A percentile compares a stretch with the other conserved stretches of the same genome.
These are phyloP conservation scores for Nanorana parkeri DNA, from an alignment of 2,113 vertebrate genomes.

Conservation along the genomic window DNA sequence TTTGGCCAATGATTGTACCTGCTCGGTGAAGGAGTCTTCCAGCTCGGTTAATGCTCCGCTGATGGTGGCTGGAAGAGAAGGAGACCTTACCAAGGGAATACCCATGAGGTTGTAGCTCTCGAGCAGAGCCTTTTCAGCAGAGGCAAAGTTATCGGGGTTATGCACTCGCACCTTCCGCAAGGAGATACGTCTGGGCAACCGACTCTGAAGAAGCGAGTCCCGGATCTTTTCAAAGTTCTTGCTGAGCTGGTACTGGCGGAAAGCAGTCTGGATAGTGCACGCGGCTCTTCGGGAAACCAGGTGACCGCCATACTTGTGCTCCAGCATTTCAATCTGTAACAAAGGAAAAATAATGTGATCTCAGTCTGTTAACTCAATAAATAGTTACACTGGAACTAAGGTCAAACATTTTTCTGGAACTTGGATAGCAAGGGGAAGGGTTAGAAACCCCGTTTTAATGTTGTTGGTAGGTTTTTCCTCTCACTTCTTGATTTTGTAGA, in stretches of 20 bases:
- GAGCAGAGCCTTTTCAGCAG: constrained; percentile 87
- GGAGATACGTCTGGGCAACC: constrained; percentile 92
- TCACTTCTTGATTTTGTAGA: too few species aligned
- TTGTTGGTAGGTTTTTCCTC: too few species aligned
- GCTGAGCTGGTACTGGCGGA: constrained; percentile 98
- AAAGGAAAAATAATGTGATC: constrained; percentile 21
- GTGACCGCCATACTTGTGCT: constrained; percentile 97
- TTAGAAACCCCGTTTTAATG: too few species aligned
- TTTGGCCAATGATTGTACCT: constrained; percentile 95
- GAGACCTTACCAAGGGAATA: constrained; percentile 88
- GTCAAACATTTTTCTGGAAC: too few species aligned
- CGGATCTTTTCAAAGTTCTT: constrained; percentile 99
- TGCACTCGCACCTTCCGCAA: constrained; percentile 89
- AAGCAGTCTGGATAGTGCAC: constrained; percentile 96
- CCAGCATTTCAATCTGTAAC: constrained; percentile 94
- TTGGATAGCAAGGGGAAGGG: too few species aligned
- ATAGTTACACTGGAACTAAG: too few species aligned
- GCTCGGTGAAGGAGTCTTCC: constrained; percentile 96
- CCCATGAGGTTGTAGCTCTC: constrained; percentile 89
- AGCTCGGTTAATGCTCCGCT: constrained; percentile 89
- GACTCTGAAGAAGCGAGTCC: constrained; percentile 94
- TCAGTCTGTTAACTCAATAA: background rate
- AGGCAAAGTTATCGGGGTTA: constrained; percentile 86
- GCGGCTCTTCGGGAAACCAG: constrained; percentile 92
- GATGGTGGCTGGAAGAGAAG: constrained; percentile 85